phyloP scores from a whole-genome alignment of 2,113 vertebrate species.

The Sterna hirundo region DNA sequence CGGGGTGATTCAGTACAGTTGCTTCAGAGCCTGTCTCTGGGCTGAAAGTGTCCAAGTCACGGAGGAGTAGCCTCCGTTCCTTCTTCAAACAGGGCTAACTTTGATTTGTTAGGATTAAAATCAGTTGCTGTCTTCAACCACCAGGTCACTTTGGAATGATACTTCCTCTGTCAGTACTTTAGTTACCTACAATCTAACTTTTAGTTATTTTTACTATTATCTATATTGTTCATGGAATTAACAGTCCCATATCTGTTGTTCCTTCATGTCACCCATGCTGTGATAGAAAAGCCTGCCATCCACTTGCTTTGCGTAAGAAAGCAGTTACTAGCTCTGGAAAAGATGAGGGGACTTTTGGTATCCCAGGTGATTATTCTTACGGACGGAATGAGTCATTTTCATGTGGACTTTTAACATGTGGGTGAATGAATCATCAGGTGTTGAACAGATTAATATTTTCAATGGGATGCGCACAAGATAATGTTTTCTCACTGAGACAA shows the following conservation, averaged over 20 bases:
- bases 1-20: background rate
- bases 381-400: slow-evolving; percentile 48
- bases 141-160: rapidly evolving
- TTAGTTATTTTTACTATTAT: background rate
- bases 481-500: background rate
- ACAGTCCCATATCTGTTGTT: background rate
- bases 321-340: slow-evolving; percentile 39
- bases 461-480: background rate
- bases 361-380: slow-evolving; percentile 53
- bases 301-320: background rate
- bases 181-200: background rate
- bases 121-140: background rate
- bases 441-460: slow-evolving; percentile 51
- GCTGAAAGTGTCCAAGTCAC: background rate
- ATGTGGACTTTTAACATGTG: slow-evolving; percentile 44
- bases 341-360: slow-evolving; percentile 40
- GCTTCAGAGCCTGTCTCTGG: background rate
- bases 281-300: background rate
- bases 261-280: rapidly evolving
- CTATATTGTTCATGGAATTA: background rate
- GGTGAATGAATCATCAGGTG: slow-evolving; percentile 67
- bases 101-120: background rate
- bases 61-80: background rate
- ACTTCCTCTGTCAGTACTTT: background rate
- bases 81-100: background rate